These are phyloP conservation scores for Arctopsyche grandis DNA, from an alignment of 1,140 invertebrate genomes.

Conservation along the genomic window DNA sequence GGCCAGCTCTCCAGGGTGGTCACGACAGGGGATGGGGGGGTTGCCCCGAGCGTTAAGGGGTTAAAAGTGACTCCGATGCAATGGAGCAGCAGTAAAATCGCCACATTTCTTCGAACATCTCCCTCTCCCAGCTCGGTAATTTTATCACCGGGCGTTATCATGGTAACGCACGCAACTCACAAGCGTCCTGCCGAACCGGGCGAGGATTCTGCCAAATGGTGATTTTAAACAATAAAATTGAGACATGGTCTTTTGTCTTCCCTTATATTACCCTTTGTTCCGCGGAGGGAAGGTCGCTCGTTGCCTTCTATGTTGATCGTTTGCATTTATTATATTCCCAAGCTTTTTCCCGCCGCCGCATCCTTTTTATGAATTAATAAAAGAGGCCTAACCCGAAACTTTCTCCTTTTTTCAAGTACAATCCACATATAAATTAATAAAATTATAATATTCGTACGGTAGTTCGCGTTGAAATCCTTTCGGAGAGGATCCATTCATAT, in stretches of 20 bases:
- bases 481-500: no score
- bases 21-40: neutral
- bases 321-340: slow-evolving; percentile 23
- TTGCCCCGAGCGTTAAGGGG: neutral
- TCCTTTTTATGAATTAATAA: slow-evolving; percentile 21
- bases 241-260: slow-evolving; percentile 33
- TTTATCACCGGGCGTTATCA: slow-evolving; percentile 21
- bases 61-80: neutral
- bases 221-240: slow-evolving; percentile 46
- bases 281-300: slow-evolving; percentile 3
- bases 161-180: neutral
- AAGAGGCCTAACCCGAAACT: neutral
- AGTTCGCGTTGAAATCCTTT: no score
- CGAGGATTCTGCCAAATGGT: slow-evolving; percentile 36
- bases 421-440: slow-evolving; percentile 21
- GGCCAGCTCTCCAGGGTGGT: neutral
- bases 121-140: slow-evolving; percentile 16
- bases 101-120: slow-evolving; percentile 4
- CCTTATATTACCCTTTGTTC: slow-evolving; percentile 29
- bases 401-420: neutral
- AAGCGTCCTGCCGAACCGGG: neutral
- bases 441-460: neutral
- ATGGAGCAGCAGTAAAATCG: slow-evolving; percentile 13
- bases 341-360: neutral
- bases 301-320: slow-evolving; percentile 16